Evolutionary conservation across 2,797 vertebrate species (phyloP), one percentile per base, ranked within the genome.

Genomic region (Gymnoscopelus microlampas): DNA sequence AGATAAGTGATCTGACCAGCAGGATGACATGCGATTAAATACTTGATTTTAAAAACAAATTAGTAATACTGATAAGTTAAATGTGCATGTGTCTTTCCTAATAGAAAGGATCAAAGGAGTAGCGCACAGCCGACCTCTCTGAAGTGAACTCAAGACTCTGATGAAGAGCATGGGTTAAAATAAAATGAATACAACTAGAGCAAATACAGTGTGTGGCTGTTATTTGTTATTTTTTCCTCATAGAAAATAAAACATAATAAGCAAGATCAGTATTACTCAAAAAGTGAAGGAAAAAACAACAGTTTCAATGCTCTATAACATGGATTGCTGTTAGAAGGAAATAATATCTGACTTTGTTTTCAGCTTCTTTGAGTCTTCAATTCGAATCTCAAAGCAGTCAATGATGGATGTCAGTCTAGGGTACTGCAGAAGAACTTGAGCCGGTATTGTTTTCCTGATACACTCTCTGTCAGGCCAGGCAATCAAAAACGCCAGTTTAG

Each of bases 381-480:
- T 53, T 53, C 51, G 51, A 19, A 6, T 53, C 51, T 53, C 51
- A 53, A 53, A 53, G 51, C 51, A 53, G 51, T 14, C 51, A n/a
- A 53, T n/a, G 51, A 53, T 15, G 3, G 51, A 53, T 19, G 51
- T 53, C 13, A 53, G 51, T 53, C 51, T 53, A n/a, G 51, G 51
- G n/a, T 53, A 53, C 51, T 53, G 51, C n/a, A 53, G 15, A n/a
- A 53, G 51, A 53, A 53, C 51, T 53, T 53, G 3, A 53, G 51
- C 51, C 19, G 51, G 51, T 53, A 53, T n/a, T 15, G n/a, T 53
- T 3, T 19, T 19, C 51, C 12, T n/a, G 13, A 53, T 53, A 5
- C 12, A 53, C 51, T 53, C 51, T 53, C 51, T 53, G 0, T 53
- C 51, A n/a, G 51, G 51, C 51, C 51, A 53, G 51, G 51, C 51